Conservation (phyloP, 2,797 vertebrate species). For the Tarsius wallacei region DNA sequence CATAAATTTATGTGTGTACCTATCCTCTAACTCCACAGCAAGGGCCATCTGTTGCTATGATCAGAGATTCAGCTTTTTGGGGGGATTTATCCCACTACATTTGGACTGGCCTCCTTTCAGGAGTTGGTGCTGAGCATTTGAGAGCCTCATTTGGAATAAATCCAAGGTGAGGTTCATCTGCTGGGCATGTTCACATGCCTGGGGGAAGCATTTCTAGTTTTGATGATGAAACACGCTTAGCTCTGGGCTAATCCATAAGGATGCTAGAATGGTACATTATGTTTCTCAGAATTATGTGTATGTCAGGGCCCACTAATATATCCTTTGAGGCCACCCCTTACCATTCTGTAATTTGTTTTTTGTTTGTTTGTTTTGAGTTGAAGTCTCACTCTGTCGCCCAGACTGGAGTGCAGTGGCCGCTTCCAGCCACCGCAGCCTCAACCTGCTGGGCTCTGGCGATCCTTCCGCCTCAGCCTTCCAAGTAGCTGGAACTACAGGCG, state of each 20-base stretch:
- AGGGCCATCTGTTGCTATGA: constrained; percentile 51
- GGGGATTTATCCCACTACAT: constrained; percentile 50
- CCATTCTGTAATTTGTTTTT: not conserved
- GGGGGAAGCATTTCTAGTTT: constrained; percentile 60
- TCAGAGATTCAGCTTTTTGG: constrained; percentile 65
- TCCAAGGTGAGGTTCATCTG: constrained; percentile 71
- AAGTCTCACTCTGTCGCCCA: too few relatives aligned
- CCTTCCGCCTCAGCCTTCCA: too few relatives aligned
- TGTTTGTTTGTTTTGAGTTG: not conserved
- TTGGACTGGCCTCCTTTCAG: constrained; percentile 71
- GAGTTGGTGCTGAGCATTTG: constrained; percentile 71
- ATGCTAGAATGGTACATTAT: not conserved
- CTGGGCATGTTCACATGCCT: constrained; percentile 9
- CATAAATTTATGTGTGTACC: constrained; percentile 67
- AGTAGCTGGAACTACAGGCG: too few relatives aligned
- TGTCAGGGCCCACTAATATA: not conserved
- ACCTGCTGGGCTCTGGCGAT: too few relatives aligned
- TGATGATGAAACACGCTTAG: constrained; percentile 25
- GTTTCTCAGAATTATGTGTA: constrained; percentile 23
- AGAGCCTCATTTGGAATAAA: constrained; percentile 69
- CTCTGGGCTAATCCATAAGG: constrained; percentile 25
- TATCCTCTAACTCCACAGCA: constrained; percentile 66
- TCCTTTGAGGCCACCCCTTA: not conserved
- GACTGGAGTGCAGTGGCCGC: too few relatives aligned
- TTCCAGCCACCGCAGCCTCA: too few relatives aligned